Conservation (phyloP, 2,113 vertebrate species). For the Cervus canadensis region DNA sequence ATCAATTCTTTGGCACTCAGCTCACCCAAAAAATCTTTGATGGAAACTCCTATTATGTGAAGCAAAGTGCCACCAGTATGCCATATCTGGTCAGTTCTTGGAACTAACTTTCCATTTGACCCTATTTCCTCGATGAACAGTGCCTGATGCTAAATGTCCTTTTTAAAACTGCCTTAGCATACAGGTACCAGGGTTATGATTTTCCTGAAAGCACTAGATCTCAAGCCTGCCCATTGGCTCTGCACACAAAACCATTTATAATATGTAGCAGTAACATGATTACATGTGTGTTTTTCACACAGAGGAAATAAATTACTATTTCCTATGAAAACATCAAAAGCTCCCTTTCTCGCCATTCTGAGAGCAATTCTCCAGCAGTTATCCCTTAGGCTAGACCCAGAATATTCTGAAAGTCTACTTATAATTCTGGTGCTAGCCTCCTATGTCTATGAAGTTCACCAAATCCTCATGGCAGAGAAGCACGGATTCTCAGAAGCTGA, state of each 20-base stretch:
- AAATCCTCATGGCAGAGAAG: neutral
- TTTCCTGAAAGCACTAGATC: neutral
- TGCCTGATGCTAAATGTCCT: neutral
- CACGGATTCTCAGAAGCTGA: neutral
- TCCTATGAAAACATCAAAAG: neutral
- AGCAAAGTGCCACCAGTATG: neutral
- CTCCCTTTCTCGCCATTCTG: neutral
- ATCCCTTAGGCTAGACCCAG: constrained; percentile 61
- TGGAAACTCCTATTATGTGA: neutral
- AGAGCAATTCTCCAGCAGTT: neutral
- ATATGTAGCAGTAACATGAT: neutral
- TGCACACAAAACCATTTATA: neutral
- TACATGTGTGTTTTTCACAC: neutral
- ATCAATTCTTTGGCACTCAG: neutral
- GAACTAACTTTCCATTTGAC: neutral
- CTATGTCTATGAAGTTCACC: neutral
- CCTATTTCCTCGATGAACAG: neutral
- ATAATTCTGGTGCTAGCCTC: neutral
- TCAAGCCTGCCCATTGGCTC: neutral
- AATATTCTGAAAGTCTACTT: constrained; percentile 69
- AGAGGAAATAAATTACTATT: neutral
- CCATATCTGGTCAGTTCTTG: neutral
- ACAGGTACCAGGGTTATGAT: neutral
- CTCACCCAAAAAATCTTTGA: neutral
- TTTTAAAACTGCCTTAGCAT: neutral